Base-by-base conservation (phyloP, 2,113 vertebrate species). In the Sinocyclocheilus grahami region DNA sequence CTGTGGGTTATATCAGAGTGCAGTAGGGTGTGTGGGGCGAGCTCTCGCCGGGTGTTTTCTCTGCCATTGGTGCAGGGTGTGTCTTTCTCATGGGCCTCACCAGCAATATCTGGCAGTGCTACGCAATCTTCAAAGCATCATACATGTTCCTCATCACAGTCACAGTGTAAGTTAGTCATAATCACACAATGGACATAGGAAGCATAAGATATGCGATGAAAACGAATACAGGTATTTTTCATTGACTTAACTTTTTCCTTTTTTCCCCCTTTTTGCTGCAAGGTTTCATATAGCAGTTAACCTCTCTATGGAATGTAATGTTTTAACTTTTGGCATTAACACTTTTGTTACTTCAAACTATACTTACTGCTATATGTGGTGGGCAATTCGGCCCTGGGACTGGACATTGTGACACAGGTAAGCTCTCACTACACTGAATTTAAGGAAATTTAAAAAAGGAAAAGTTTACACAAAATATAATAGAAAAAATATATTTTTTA, bases 71-170 rank as follows among this genome's bases (percentile, higher is more conserved):
- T n/a, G 78, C 94, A 0, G 91, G 90, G 0, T 90, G 93, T 3
- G 72, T 94, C 81, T 94, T 93, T 79, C 88, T 94, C 46, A 95
- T 93, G 88, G 83, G 83, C 0, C 75, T 93, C 87, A 90, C 92
- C 78, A 87, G 86, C 87, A 93, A 79, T 16, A 95, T 95, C 82
- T 95, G 94, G 94, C 30, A 74, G 3, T 92, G 92, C 87, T 95
- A 94, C 22, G 84, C 86, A 12, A n/a, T 93, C 75, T 95, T 95
- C 87, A 95, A 93, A 86, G 93, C 94, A 1, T 93, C 94, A 85
- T 94, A 94, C 88, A 94, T 95, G 92, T 89, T 95, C 9, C 94
- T 95, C 42, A 94, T 95, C 78, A 95, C 94, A 83, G 92, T 94
- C 87, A 92, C 94, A 46, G 91, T 91, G 85, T 94, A 87, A 90